Conservation (phyloP, 2,797 vertebrate genomes). For the Capromys pilorides region DNA sequence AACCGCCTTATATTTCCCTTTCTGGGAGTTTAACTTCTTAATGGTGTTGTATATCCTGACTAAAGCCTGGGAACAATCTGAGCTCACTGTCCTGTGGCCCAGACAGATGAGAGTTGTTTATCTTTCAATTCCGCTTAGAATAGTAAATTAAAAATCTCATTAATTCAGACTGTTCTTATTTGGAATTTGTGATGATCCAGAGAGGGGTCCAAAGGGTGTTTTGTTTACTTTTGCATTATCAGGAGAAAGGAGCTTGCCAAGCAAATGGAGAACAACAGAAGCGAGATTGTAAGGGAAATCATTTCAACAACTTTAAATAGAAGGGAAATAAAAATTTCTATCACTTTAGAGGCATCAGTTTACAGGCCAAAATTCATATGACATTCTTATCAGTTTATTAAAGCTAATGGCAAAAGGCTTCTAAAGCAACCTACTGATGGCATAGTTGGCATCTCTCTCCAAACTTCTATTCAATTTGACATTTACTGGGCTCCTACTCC, state of each 20-base stretch:
- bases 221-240: slow-evolving; percentile 70
- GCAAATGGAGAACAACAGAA: slow-evolving; percentile 51
- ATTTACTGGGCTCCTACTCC: not conserved
- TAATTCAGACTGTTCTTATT: slow-evolving; percentile 74
- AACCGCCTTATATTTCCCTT: slow-evolving; percentile 47
- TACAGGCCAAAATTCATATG: not conserved
- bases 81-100: slow-evolving; percentile 38
- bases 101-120: slow-evolving; percentile 64
- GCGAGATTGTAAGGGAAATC: slow-evolving; percentile 53
- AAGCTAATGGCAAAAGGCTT: slow-evolving; percentile 24
- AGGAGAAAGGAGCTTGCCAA: slow-evolving; percentile 51
- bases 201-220: slow-evolving; percentile 7
- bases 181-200: slow-evolving; percentile 72
- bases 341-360: slow-evolving; percentile 48
- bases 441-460: not conserved
- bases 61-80: slow-evolving; percentile 60
- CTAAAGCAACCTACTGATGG: slow-evolving; percentile 27
- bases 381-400: slow-evolving; percentile 56
- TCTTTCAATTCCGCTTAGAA: slow-evolving; percentile 67
- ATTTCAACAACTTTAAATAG: slow-evolving; percentile 47
- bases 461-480: slow-evolving; percentile 22
- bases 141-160: slow-evolving; percentile 70
- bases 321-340: not conserved
- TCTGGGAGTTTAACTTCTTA: slow-evolving; percentile 32
- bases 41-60: slow-evolving; percentile 15